Percentiles rank a stretch among this genome's conserved stretches.
phyloP scores from a whole-genome alignment of 2,113 vertebrate species.

The Colinus virginianus region DNA sequence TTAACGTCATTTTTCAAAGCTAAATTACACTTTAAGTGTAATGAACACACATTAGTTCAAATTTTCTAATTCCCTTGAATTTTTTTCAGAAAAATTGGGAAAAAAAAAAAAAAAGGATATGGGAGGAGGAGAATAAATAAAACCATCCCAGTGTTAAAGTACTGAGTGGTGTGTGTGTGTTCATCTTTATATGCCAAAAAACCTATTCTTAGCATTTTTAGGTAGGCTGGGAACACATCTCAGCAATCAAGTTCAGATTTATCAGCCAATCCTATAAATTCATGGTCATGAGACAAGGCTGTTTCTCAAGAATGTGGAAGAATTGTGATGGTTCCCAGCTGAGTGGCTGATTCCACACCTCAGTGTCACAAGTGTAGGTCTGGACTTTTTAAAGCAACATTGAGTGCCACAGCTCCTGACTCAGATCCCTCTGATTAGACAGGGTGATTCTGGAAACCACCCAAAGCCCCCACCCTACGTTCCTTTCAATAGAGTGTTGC shows the following conservation, averaged over 20 bases:
- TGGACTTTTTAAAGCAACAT: background rate
- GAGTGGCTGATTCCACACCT: background rate
- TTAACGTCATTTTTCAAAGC: constrained; percentile 11
- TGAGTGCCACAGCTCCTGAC: background rate
- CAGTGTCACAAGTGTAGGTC: background rate
- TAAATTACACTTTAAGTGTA: background rate
- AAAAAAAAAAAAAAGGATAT: background rate
- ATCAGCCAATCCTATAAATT: background rate
- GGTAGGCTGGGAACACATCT: background rate
- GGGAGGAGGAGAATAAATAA: background rate
- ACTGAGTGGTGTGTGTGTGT: background rate
- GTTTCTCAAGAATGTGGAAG: background rate
- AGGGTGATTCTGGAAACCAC: background rate
- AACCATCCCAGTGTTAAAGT: background rate
- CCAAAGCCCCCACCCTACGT: background rate
- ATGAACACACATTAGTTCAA: background rate
- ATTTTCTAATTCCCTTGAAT: background rate
- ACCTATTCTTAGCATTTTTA: background rate
- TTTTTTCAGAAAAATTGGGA: background rate
- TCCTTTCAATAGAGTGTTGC: background rate
- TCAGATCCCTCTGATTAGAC: background rate
- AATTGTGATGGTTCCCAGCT: fast-evolving
- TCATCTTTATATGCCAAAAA: background rate
- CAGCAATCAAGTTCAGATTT: background rate
- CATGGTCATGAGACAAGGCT: background rate